phyloP scores from a whole-genome alignment of 2,888 invertebrate species.

The Neelides folsomi region DNA sequence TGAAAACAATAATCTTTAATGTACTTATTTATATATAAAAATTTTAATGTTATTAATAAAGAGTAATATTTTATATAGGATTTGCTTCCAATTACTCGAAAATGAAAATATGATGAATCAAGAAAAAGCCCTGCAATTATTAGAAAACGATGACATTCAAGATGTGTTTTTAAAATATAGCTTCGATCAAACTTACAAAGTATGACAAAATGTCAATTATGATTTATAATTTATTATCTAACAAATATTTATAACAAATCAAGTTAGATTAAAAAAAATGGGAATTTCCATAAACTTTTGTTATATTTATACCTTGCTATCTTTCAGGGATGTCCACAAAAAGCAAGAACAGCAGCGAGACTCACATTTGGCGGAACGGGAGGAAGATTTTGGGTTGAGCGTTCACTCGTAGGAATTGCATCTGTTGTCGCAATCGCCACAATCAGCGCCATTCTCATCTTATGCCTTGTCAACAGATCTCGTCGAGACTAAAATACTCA shows the following conservation, averaged over 20 bases:
- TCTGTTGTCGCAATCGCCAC: slow-evolving; percentile 30
- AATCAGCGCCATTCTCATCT: slow-evolving; percentile 27
- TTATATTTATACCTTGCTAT: too few species aligned
- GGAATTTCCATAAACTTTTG: too few species aligned
- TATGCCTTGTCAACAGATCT: slow-evolving; percentile 26
- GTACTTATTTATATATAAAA: too few species aligned
- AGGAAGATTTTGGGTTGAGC: slow-evolving; percentile 29
- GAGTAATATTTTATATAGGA: too few species aligned
- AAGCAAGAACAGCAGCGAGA: slow-evolving; percentile 22
- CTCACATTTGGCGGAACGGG: slow-evolving; percentile 19
- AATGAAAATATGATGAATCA: slow-evolving; percentile 32
- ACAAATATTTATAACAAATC: too few species aligned
- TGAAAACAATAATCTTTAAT: too few species aligned
- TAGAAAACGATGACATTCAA: slow-evolving; percentile 29
- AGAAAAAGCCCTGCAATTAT: slow-evolving; percentile 28
- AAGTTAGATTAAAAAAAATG: too few species aligned
- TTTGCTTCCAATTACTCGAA: slow-evolving; percentile 31
- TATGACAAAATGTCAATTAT: too few species aligned
- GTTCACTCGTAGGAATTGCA: slow-evolving; percentile 29
- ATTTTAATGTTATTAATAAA: too few species aligned
- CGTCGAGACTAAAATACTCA: not conserved
- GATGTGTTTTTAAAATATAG: slow-evolving; percentile 29
- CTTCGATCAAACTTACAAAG: slow-evolving; percentile 30
- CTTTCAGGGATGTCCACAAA: slow-evolving; percentile 28
- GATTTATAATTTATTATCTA: too few species aligned